A percentile compares a stretch with the other conserved stretches of the same genome.
These are phyloP conservation scores for Epinephelus cyanopodus DNA, from an alignment of 2,113 vertebrate genomes.

Conservation along the genomic window DNA sequence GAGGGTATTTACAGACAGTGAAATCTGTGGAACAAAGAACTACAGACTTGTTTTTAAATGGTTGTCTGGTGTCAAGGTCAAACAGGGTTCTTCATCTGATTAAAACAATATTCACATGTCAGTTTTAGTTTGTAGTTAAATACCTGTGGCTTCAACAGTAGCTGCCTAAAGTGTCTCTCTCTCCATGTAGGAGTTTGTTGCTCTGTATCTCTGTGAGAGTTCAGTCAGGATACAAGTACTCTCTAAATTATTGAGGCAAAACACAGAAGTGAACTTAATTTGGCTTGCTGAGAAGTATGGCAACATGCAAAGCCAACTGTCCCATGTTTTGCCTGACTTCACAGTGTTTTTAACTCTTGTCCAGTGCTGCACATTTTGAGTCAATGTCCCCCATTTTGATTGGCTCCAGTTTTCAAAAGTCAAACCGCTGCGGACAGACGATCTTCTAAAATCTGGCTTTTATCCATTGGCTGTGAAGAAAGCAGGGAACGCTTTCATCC, in stretches of 20 bases:
- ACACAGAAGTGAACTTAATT: background rate
- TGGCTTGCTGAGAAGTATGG: background rate
- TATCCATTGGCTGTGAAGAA: no score
- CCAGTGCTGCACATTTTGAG: no score
- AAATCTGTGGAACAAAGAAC: constrained; percentile 32
- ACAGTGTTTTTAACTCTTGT: no score
- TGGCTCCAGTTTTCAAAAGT: no score
- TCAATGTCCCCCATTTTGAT: no score
- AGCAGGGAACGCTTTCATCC: no score
- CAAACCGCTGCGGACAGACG: no score
- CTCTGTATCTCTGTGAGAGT: constrained; percentile 3
- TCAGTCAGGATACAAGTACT: background rate
- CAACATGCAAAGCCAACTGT: background rate
- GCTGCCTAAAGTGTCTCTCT: background rate
- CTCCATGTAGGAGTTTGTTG: background rate
- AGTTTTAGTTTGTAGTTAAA: constrained; percentile 22
- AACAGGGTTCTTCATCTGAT: constrained; percentile 27
- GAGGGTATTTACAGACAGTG: constrained; percentile 29
- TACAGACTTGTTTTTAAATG: constrained; percentile 33
- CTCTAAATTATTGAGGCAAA: constrained; percentile 34
- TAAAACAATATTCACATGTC: constrained; percentile 17
- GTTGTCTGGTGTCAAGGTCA: constrained; percentile 24
- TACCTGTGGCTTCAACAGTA: background rate
- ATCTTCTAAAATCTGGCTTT: no score
- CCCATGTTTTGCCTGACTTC: no score